These are phyloP conservation scores for Atta cephalotes DNA, from an alignment of 1,140 invertebrate genomes.

Conservation along the genomic window DNA sequence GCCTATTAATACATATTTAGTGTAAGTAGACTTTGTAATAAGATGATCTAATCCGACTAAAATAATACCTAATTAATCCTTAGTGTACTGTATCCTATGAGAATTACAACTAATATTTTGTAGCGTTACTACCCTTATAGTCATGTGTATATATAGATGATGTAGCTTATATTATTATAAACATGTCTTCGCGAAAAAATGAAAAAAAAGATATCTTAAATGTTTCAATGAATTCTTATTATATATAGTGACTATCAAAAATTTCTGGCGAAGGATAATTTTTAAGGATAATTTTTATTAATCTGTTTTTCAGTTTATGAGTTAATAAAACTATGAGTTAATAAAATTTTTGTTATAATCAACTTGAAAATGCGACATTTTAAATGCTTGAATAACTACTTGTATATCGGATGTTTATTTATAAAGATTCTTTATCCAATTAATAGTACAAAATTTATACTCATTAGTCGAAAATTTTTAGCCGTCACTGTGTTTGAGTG, in stretches of 20 bases:
- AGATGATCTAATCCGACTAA: slow-evolving; percentile 38
- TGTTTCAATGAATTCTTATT: background rate
- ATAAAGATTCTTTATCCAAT: too few species aligned
- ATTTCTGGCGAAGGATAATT: too few species aligned
- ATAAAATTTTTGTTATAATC: too few species aligned
- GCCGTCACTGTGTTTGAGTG: too few species aligned
- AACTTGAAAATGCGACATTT: too few species aligned
- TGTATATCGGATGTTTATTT: too few species aligned
- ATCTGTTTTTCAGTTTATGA: too few species aligned
- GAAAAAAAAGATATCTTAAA: background rate
- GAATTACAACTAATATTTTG: slow-evolving; percentile 16
- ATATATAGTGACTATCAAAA: background rate
- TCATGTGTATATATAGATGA: background rate
- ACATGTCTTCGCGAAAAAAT: background rate
- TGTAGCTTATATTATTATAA: background rate
- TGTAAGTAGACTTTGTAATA: slow-evolving; percentile 52
- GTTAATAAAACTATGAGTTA: too few species aligned
- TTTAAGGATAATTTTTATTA: background rate
- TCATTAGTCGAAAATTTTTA: too few species aligned
- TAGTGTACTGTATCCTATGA: background rate
- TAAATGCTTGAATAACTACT: too few species aligned
- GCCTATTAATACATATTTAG: slow-evolving; percentile 49
- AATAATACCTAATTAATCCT: slow-evolving; percentile 3
- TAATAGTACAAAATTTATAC: too few species aligned
- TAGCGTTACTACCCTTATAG: background rate